Conservation (phyloP, 1,140 invertebrate species). For the Macrotrachela quadricornifera region DNA sequence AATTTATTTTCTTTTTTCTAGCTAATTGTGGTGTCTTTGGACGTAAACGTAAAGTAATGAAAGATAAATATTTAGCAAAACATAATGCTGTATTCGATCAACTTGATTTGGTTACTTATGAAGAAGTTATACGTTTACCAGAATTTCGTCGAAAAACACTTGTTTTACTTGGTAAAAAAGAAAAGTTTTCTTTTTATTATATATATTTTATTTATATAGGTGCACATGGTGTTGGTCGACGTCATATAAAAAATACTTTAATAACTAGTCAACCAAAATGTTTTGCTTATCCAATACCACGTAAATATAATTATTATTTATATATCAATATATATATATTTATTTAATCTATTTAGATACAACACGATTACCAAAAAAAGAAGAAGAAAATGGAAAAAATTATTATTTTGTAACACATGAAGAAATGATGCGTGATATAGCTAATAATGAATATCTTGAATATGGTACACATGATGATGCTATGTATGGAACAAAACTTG, state of each 20-base stretch:
- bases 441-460: constrained; percentile 92
- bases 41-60: constrained; percentile 86
- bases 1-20: too few relatives aligned
- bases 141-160: constrained; percentile 43
- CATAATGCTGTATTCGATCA: constrained; percentile 75
- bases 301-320: constrained; percentile 36
- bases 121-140: constrained; percentile 89
- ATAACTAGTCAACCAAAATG: constrained; percentile 87
- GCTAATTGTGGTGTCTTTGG: constrained; percentile 83
- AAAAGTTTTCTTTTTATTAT: too few relatives aligned
- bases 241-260: constrained; percentile 95
- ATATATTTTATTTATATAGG: constrained; percentile 13
- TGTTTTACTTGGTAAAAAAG: constrained; percentile 25
- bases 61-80: constrained; percentile 95
- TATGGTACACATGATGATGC: constrained; percentile 96
- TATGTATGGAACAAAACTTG: constrained; percentile 96
- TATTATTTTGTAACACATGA: constrained; percentile 97
- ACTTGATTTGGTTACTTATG: constrained; percentile 92
- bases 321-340: too few relatives aligned
- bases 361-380: constrained; percentile 68
- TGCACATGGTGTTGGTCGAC: constrained; percentile 76
- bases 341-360: constrained; percentile 71
- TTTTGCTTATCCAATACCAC: constrained; percentile 98
- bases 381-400: constrained; percentile 90
- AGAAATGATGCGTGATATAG: constrained; percentile 96